These are phyloP conservation scores for Acleris sparsana DNA, from an alignment of 2,888 invertebrate species.

Conservation along the genomic window DNA sequence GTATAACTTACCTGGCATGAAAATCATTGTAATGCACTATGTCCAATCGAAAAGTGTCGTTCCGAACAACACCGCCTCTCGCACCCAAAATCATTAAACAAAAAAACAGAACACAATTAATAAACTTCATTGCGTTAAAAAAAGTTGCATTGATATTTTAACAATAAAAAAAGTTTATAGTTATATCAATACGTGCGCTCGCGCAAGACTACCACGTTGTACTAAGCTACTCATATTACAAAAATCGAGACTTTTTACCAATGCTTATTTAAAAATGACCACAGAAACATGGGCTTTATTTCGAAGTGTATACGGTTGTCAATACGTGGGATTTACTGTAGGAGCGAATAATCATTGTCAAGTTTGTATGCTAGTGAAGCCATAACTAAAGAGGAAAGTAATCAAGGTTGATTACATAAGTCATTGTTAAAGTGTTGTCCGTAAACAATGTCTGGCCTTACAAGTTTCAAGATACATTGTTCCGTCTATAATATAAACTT, in stretches of 20 bases:
- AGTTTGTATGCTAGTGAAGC: no score
- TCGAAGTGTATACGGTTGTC: neutral
- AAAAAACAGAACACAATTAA: slow-evolving; percentile 35
- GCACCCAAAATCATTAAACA: slow-evolving; percentile 42
- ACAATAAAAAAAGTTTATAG: no score
- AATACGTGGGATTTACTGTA: neutral
- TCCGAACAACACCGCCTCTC: slow-evolving; percentile 48
- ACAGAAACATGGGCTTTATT: slow-evolving; percentile 34
- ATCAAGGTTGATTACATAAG: no score
- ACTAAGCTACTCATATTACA: slow-evolving; percentile 15
- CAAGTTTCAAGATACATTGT: no score
- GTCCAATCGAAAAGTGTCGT: slow-evolving; percentile 73
- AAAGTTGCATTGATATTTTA: no score
- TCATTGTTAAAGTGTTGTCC: no score
- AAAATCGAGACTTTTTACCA: no score
- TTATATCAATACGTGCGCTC: slow-evolving; percentile 4
- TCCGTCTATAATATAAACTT: no score
- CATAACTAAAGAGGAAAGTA: no score
- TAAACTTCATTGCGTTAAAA: slow-evolving; percentile 24
- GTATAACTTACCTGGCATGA: slow-evolving; percentile 73
- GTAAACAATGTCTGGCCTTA: no score
- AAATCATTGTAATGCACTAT: slow-evolving; percentile 83
- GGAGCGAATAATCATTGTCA: neutral
- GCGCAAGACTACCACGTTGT: slow-evolving; percentile 12
- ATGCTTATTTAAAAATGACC: neutral